Conservation (phyloP, 2,888 invertebrate genomes). For the Endomychus coccineus region DNA sequence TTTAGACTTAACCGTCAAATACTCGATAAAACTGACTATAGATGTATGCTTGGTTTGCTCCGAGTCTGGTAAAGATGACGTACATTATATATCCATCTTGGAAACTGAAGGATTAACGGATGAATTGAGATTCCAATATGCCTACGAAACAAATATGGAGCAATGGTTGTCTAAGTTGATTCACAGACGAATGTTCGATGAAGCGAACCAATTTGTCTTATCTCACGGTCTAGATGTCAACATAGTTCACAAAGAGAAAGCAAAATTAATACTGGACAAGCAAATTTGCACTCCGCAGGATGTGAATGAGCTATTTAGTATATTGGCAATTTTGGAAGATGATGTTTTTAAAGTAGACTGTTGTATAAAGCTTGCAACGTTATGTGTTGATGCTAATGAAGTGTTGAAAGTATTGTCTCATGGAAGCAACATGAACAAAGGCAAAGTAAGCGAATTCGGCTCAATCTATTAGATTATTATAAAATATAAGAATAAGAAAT, state of each 20-base stretch:
- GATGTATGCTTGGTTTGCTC: slow-evolving; percentile 27
- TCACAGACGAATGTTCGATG: slow-evolving; percentile 42
- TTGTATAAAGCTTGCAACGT: slow-evolving; percentile 31
- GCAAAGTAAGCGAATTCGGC: slow-evolving; percentile 11
- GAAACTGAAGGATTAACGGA: slow-evolving; percentile 8
- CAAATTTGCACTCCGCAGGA: slow-evolving; percentile 30
- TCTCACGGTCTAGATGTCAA: slow-evolving; percentile 41
- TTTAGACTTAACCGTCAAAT: slow-evolving; percentile 26
- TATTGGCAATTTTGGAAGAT: slow-evolving; percentile 43
- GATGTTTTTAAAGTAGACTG: slow-evolving; percentile 42
- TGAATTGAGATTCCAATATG: slow-evolving; percentile 32
- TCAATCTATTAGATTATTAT: too few species aligned
- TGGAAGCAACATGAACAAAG: slow-evolving; percentile 19
- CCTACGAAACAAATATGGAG: slow-evolving; percentile 44
- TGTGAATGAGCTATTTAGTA: slow-evolving; percentile 37
- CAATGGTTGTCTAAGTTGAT: slow-evolving; percentile 43
- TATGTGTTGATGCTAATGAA: slow-evolving; percentile 21
- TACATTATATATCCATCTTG: slow-evolving; percentile 27
- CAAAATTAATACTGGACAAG: slow-evolving; percentile 37
- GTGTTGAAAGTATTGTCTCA: slow-evolving; percentile 28
- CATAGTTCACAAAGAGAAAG: slow-evolving; percentile 42
- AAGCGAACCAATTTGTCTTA: slow-evolving; percentile 45
- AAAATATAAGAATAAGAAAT: not conserved
- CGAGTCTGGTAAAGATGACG: slow-evolving; percentile 30
- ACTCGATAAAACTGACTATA: slow-evolving; percentile 28